These are phyloP conservation scores for Xylocopa sonorina DNA, from an alignment of 1,140 invertebrate species.

Conservation along the genomic window DNA sequence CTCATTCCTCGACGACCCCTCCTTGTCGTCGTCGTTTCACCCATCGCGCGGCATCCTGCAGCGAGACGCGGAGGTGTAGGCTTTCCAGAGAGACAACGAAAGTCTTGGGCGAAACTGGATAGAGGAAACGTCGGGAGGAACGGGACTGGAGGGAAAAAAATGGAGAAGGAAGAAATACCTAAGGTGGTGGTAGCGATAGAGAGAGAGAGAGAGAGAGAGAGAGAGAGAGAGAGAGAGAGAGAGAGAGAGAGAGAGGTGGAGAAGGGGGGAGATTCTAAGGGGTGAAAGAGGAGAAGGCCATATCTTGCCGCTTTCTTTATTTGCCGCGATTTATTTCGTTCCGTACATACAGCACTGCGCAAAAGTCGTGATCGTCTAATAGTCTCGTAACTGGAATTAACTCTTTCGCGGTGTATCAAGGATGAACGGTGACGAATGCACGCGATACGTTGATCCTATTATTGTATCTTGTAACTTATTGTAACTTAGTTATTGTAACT, in stretches of 20 bases:
- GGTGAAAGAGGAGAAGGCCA: neutral
- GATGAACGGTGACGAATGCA: too few species aligned
- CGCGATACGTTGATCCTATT: too few species aligned
- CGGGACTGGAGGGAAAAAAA: neutral
- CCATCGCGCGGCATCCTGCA: slow-evolving; percentile 17
- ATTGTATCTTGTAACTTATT: too few species aligned
- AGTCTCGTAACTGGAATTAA: too few species aligned
- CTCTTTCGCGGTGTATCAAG: too few species aligned
- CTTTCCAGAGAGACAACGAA: slow-evolving; percentile 49
- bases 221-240: neutral
- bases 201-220: too few species aligned
- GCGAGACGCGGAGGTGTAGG: slow-evolving; percentile 42
- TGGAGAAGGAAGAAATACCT: slow-evolving; percentile 14
- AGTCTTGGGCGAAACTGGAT: slow-evolving; percentile 29
- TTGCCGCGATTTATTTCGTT: slow-evolving; percentile 66
- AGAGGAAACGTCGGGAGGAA: neutral
- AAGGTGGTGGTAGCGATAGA: neutral
- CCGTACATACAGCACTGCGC: slow-evolving; percentile 17
- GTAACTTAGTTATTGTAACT: too few species aligned
- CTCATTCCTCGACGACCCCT: slow-evolving; percentile 28
- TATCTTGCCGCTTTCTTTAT: slow-evolving; percentile 66
- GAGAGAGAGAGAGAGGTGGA: too few species aligned
- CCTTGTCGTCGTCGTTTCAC: slow-evolving; percentile 22
- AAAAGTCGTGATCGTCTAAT: too few species aligned
- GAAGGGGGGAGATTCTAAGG: neutral